phyloP scores from a whole-genome alignment of 2,797 vertebrate genomes.

The Caiman crocodilus region DNA sequence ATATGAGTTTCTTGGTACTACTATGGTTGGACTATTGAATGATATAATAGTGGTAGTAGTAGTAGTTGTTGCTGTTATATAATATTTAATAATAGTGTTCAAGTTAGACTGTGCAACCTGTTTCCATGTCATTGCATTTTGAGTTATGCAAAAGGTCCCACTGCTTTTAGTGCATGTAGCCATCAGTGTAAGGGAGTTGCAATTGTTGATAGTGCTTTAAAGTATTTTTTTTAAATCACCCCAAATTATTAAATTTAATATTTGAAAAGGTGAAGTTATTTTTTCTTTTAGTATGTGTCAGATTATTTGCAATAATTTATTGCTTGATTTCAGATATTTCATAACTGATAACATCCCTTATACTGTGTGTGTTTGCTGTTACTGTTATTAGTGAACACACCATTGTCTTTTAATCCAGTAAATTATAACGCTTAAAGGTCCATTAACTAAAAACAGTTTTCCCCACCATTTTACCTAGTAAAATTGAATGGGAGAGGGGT shows the following conservation, averaged over 20 bases:
- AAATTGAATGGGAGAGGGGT: not conserved
- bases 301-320: not conserved
- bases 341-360: not conserved
- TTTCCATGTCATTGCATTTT: not conserved
- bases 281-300: not conserved
- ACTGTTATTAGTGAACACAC: conserved; percentile 16
- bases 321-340: not conserved
- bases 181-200: not conserved
- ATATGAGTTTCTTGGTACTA: accelerated
- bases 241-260: not conserved
- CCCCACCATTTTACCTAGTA: not conserved
- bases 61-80: too few species aligned
- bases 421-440: conserved; percentile 10
- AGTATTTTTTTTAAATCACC: not conserved
- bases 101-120: accelerated
- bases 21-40: not conserved
- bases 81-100: not conserved
- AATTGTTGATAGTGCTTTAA: not conserved
- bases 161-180: not conserved
- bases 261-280: not conserved
- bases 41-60: too few species aligned
- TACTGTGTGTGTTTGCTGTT: not conserved
- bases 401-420: not conserved
- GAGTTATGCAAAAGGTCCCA: accelerated
- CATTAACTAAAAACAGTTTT: not conserved